Evolutionary conservation across 2,888 invertebrate species (phyloP).

Genomic region (Drosophila differens): DNA sequence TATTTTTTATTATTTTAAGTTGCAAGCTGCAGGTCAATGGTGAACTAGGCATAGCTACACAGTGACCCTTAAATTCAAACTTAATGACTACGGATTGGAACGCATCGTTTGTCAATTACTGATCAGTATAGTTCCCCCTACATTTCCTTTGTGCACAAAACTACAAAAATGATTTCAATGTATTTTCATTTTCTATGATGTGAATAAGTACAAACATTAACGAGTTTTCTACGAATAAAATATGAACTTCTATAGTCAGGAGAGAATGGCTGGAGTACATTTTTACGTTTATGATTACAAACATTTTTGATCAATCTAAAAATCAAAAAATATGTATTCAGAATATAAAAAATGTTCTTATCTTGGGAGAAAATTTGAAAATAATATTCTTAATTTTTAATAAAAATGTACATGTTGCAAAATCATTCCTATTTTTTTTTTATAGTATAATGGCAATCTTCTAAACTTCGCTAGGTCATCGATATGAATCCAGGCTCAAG

Average conservation of each 20-base stretch:
- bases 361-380: not conserved
- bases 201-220: conserved; percentile 1
- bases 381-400: not conserved
- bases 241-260: not conserved
- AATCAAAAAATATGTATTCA: not conserved
- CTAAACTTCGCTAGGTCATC: not conserved
- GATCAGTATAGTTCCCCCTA: not conserved
- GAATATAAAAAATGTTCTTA: not conserved
- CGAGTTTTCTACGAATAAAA: not conserved
- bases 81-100: not conserved
- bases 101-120: not conserved
- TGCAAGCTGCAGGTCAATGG: not conserved
- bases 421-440: not conserved
- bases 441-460: not conserved
- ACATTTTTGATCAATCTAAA: not conserved
- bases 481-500: not conserved
- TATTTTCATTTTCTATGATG: not conserved
- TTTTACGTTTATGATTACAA: not conserved
- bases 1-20: not conserved
- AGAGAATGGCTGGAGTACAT: not conserved
- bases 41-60: too few species aligned
- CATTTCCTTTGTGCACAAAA: not conserved
- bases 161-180: not conserved
- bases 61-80: not conserved
- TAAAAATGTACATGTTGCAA: conserved; percentile 2